Base-by-base conservation (phyloP, 2,113 vertebrate species). In the Edolisoma coerulescens region DNA sequence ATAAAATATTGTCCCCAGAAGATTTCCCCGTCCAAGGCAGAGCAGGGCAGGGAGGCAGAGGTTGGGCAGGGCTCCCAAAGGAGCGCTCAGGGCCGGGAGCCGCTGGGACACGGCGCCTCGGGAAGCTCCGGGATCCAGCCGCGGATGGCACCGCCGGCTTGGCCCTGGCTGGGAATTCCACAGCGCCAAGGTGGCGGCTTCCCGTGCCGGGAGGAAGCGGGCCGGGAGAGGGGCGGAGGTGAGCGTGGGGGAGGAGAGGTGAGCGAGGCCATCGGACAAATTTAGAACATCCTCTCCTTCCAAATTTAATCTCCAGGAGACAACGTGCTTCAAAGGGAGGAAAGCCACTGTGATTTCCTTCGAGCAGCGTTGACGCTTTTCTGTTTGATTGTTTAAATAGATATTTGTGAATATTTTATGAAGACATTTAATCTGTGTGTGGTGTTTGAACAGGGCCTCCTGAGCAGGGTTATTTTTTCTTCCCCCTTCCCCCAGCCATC, bases 131-230 rank as follows among this genome's bases (percentile, higher is more conserved):
- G 78, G 80, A 37, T 52, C 69, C 75, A 28, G 69, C 37, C 2
- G 5, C 0, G 57, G 84, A 23, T 88, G 35, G n/a, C 84, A 50
- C 19, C 0, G 0, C 80, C 53, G 56, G 53, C 68, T 53, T 42
- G 71, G 63, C 64, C 69, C 53, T 13, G 81, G 10, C 30, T 76
- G 69, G 81, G 71, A 94, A 61, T 56, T 24, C 26, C 69, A 3
- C 14, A 32, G 87, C 4, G 3, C 50, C 98, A 44, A 83, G 81
- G 95, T 95, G 98, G 98, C 98, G 98, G 97, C 98, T 98, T 98
- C 98, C 98, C 97, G 56, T 95, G 91, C 77, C 63, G 57, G 96
- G 97, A 98, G 98, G 98, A 99, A 98, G 96, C 74, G 39, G 87
- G 71, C 93, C 89, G 90, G 92, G 92, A 91, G 45, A 60, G 85